Percentiles rank a stretch among this genome's conserved stretches.
Evolutionary conservation across 1,140 invertebrate species (phyloP).

Genomic region (Dryas iulia): DNA sequence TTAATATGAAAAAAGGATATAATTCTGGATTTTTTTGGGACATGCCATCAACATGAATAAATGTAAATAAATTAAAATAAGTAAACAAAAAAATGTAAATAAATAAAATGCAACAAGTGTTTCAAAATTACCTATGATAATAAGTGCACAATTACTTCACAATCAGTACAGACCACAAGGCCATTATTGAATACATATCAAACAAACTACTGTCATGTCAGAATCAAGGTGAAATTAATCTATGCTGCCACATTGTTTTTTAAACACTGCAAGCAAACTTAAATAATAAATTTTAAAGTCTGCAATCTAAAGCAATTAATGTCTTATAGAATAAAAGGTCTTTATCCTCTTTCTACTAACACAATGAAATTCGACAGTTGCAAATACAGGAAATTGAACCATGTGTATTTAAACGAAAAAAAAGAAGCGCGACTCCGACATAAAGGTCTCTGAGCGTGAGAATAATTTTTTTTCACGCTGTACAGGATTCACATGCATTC

Average conservation of each 20-base stretch:
- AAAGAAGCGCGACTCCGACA: conserved; percentile 48
- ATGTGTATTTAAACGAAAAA: conserved; percentile 50
- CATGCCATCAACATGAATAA: background rate
- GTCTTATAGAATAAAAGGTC: background rate
- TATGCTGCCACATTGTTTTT: conserved; percentile 36
- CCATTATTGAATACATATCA: conserved; percentile 46
- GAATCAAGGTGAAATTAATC: conserved; percentile 65
- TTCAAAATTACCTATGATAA: conserved; percentile 17
- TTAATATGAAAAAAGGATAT: too few species aligned
- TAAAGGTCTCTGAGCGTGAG: conserved; percentile 63
- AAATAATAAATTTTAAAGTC: background rate
- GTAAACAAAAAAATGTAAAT: background rate
- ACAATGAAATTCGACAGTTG: conserved; percentile 34
- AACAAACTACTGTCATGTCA: conserved; percentile 51
- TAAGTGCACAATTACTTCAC: conserved; percentile 36
- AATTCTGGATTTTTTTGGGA: too few species aligned
- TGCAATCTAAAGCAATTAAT: background rate
- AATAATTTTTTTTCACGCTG: conserved; percentile 58
- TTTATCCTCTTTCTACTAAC: background rate
- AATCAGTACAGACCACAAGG: conserved; percentile 44
- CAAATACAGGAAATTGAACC: conserved; percentile 60
- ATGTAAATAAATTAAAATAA: background rate
- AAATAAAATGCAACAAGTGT: conserved; percentile 15
- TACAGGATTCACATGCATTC: conserved; percentile 62
- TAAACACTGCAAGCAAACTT: background rate